A percentile compares a stretch with the other conserved stretches of the same genome.
phyloP scores from a whole-genome alignment of 2,113 vertebrate species.

The Chionomys nivalis region DNA sequence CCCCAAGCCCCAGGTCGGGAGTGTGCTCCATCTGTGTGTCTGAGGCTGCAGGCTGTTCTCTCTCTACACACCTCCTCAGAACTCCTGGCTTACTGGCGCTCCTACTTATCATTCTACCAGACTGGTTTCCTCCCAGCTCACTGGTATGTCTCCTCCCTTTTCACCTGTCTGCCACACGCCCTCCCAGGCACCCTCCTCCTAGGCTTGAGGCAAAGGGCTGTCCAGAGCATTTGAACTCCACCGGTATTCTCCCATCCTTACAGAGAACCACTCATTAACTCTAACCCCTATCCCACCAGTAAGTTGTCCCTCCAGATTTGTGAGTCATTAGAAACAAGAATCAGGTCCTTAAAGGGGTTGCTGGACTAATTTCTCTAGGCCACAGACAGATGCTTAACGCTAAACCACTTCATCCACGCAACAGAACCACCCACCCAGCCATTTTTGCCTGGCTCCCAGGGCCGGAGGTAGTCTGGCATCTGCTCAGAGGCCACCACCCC shows the following conservation, averaged over 20 bases:
- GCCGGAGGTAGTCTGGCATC: not conserved
- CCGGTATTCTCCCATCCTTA: rapidly evolving
- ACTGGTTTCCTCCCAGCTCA: not conserved
- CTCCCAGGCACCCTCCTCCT: not conserved
- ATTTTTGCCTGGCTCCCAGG: not conserved
- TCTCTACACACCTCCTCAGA: not conserved
- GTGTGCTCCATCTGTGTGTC: not conserved
- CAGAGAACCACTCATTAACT: not conserved
- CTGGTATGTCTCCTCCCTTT: not conserved
- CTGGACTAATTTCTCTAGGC: not conserved
- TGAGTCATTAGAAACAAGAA: not conserved
- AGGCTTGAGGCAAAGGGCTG: not conserved
- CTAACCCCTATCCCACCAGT: not conserved
- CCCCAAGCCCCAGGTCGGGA: not conserved
- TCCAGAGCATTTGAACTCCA: not conserved
- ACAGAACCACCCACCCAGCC: rapidly evolving
- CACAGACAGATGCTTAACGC: not conserved
- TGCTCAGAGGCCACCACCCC: not conserved
- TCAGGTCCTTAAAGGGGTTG: not conserved
- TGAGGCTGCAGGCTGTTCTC: not conserved
- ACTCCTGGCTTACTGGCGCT: not conserved
- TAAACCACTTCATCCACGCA: not conserved
- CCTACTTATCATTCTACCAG: not conserved
- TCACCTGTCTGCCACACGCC: not conserved
- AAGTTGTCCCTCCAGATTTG: not conserved